Percentiles rank a stretch among this genome's conserved stretches.
Conservation (phyloP, 2,888 invertebrate species). For the Brachycybe producta region DNA sequence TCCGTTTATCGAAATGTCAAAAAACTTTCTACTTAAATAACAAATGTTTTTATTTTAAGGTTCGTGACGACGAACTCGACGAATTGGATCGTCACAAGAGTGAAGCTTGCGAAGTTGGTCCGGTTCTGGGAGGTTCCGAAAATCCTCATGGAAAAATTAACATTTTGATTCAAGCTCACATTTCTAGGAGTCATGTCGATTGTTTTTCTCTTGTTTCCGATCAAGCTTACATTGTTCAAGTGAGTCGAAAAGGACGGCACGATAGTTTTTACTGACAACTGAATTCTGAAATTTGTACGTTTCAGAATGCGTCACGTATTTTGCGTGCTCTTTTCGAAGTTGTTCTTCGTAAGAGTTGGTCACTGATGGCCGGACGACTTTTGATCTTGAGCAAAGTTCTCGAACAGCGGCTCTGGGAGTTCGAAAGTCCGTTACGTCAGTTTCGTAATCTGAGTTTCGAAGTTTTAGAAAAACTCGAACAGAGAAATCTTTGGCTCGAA, state of each 20-base stretch:
- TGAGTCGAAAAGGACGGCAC: slow-evolving; percentile 29
- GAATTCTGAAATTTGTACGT: slow-evolving; percentile 7
- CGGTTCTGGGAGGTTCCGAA: slow-evolving; percentile 69
- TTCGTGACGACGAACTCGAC: slow-evolving; percentile 85
- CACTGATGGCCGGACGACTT: slow-evolving; percentile 72
- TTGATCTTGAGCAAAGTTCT: slow-evolving; percentile 82
- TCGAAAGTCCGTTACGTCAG: slow-evolving; percentile 72
- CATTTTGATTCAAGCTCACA: slow-evolving; percentile 77
- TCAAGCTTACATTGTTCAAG: slow-evolving; percentile 75
- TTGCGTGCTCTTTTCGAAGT: slow-evolving; percentile 88
- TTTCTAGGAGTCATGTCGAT: slow-evolving; percentile 66
- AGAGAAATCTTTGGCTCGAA: slow-evolving; percentile 57
- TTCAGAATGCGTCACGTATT: slow-evolving; percentile 80
- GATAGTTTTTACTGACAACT: background rate
- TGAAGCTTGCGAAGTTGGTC: slow-evolving; percentile 56
- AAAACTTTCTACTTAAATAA: background rate
- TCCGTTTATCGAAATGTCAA: background rate
- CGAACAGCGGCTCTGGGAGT: slow-evolving; percentile 81
- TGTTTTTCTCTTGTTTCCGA: slow-evolving; percentile 79
- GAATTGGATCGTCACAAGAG: slow-evolving; percentile 68
- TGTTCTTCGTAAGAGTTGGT: slow-evolving; percentile 74
- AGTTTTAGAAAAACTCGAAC: slow-evolving; percentile 66
- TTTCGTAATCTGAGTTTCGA: slow-evolving; percentile 57
- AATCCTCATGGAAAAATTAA: slow-evolving; percentile 90
- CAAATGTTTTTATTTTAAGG: slow-evolving; percentile 38